Evolutionary conservation across 2,113 vertebrate species (phyloP), one percentile per base, ranked within the genome.

Genomic region (Phycodurus eques): DNA sequence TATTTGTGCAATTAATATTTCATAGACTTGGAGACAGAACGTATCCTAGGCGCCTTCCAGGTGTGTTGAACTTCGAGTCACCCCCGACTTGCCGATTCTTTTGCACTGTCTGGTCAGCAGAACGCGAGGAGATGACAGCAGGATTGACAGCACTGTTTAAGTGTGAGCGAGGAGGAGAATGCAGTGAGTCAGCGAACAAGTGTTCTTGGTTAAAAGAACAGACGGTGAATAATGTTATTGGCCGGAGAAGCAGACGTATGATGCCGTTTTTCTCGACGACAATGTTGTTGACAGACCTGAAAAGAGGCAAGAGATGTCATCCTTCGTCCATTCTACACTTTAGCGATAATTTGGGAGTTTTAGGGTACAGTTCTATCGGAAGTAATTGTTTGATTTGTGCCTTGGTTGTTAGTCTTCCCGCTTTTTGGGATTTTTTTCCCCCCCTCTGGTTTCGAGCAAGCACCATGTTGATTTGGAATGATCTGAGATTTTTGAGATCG

Each of bases 181-280:
- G 77, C 74, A 56, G 20, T 73, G 78, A 80, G 68, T 80, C 87
- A 82, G 75, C 71, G 54, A 75, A 76, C 68, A 65, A 81, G 66
- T 76, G 71, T 64, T 68, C 73, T 78, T 73, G 71, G 51, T 77
- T 56, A 72, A 67, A 74, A 61, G 42, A 67, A 75, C 64, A 39
- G 67, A 80, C 70, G 72, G 59, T 70, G 57, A 85, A 68, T 75
- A 72, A 73, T 60, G 63, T 73, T 78, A 76, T 60, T 35, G 11
- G 75, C 53, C 68, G 59, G 71, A 11, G 71, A 46, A 71, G 43
- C 27, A 2, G 35, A 53, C 51, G 60, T 64, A 60, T 61, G 71
- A 80, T 47, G 22, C 44, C 70, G 51, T 69, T 71, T 71, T 74
- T 77, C 22, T 80, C 75, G 77, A 77, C 68, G 70, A 85, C 44